Evolutionary conservation across 2,113 vertebrate genomes (phyloP).

Genomic region (Lepisosteus osseus): DNA sequence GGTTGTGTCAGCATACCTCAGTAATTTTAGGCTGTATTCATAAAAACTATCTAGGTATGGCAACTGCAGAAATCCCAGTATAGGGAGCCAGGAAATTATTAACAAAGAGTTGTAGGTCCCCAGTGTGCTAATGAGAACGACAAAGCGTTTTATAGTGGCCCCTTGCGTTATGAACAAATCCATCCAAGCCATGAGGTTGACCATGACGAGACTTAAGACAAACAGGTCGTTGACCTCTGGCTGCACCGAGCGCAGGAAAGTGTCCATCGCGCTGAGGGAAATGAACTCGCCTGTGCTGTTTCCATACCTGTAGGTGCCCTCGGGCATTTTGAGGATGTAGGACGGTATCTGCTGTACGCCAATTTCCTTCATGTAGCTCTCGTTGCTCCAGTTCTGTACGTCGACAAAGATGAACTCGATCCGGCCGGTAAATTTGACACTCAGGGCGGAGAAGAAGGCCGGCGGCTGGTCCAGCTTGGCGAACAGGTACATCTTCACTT

Average conservation of each 20-base stretch:
- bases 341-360: slow-evolving; percentile 81
- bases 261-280: slow-evolving; percentile 90
- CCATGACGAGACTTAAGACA: slow-evolving; percentile 89
- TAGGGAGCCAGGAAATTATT: slow-evolving; percentile 95
- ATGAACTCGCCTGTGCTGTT: slow-evolving; percentile 91
- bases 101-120: slow-evolving; percentile 95
- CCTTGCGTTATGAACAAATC: slow-evolving; percentile 97
- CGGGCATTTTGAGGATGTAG: slow-evolving; percentile 91
- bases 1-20: slow-evolving; percentile 92
- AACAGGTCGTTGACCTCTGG: slow-evolving; percentile 97
- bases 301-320: slow-evolving; percentile 92
- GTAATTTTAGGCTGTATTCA: slow-evolving; percentile 88
- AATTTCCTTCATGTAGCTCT: slow-evolving; percentile 79
- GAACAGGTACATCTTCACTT: slow-evolving; percentile 91
- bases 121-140: slow-evolving; percentile 94
- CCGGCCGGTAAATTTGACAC: slow-evolving; percentile 95
- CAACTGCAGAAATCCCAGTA: slow-evolving; percentile 90
- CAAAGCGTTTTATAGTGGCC: slow-evolving; percentile 93
- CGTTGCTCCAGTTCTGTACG: slow-evolving; percentile 82
- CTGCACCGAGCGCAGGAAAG: slow-evolving; percentile 89
- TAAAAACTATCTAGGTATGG: slow-evolving; percentile 91
- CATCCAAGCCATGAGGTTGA: slow-evolving; percentile 98
- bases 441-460: slow-evolving; percentile 90
- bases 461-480: slow-evolving; percentile 87
- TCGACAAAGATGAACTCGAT: slow-evolving; percentile 98